Base-by-base conservation (phyloP, 1,140 invertebrate species). In the Belonocnema kinseyi region DNA sequence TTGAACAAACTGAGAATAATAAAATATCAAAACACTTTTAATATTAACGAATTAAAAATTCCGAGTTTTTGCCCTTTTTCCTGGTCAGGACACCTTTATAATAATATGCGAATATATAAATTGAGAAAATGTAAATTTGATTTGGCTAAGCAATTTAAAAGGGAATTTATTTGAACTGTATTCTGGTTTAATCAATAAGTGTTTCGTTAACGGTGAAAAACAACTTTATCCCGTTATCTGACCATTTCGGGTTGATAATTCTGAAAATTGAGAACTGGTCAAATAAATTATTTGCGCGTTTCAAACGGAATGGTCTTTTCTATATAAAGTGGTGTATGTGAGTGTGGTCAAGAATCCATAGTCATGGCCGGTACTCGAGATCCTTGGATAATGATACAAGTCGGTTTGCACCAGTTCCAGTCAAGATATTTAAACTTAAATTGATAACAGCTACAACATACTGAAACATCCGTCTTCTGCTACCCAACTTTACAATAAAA, bases 231-330 rank as follows among this genome's bases (percentile, higher is more conserved):
- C 61, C 61, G 61, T 66, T 66, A 66, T 26, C 61, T 40, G 8
- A 16, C 21, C 26, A 33, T 40, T 66, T 66, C 26, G 26, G 16
- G 14, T 40, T 66, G 17, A 40, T 3, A 14, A 66, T 66, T 66
- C 58, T 40, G 58, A 66, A 66, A 66, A 26, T 40, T n/a, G n/a
- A 66, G 14, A 66, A 66, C 61, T 33, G 26, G 61, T 66, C 61
- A 66, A 66, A 66, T 66, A 66, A 66, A 66, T 66, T 2, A 66
- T 66, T 66, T 16, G 61, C 61, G 46, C 26, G 16, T 10, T 66
- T 66, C 58, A 33, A 66, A 46, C 10, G n/a, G 21, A 66, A 46
- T 66, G 33, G 58, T 66, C n/a, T 26, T 75, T 75, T 66, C 52
- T 13, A 76, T 74, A 46, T 11, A 72, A 50, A 53, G 16, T 72